Evolutionary conservation across 2,888 invertebrate genomes (phyloP).

Genomic region (Drosophila rellima): DNA sequence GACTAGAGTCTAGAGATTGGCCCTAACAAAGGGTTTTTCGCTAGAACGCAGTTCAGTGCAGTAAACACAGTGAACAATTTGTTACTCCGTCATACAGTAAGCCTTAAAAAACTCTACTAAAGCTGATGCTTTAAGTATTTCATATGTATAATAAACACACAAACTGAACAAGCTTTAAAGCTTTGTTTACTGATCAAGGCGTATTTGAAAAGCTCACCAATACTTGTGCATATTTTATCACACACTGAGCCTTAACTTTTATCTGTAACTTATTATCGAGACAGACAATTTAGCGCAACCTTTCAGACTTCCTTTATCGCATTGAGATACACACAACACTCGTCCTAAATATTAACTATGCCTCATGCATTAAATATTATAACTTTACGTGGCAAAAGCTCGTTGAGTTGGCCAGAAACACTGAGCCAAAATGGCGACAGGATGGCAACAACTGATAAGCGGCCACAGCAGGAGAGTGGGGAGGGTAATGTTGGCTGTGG

Average conservation of each 20-base stretch:
- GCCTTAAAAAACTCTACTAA: background rate
- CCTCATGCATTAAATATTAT: conserved; percentile 46
- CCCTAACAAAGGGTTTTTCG: conserved; percentile 10
- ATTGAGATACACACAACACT: conserved; percentile 8
- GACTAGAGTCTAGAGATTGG: background rate
- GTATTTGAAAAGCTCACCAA: conserved; percentile 1
- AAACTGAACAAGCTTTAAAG: background rate
- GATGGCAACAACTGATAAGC: conserved; percentile 62
- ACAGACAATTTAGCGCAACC: conserved; percentile 19
- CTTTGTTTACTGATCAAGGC: background rate
- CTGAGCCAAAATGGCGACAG: conserved; percentile 44
- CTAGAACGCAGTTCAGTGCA: conserved; percentile 3
- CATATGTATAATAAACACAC: background rate
- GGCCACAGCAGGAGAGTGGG: background rate
- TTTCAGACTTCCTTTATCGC: conserved; percentile 32
- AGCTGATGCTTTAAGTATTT: background rate
- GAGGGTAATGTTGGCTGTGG: conserved; percentile 25
- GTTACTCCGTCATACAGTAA: too few relatives aligned
- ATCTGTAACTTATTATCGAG: conserved; percentile 16
- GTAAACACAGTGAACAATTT: conserved; percentile 9
- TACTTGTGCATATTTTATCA: background rate
- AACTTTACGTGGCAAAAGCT: conserved; percentile 27
- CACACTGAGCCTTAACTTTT: conserved; percentile 12
- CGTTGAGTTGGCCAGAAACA: conserved; percentile 48
- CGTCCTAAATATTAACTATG: conserved; percentile 32